Evolutionary conservation across 2,888 invertebrate genomes (phyloP).

Genomic region (Micoletzkya japonica): DNA sequence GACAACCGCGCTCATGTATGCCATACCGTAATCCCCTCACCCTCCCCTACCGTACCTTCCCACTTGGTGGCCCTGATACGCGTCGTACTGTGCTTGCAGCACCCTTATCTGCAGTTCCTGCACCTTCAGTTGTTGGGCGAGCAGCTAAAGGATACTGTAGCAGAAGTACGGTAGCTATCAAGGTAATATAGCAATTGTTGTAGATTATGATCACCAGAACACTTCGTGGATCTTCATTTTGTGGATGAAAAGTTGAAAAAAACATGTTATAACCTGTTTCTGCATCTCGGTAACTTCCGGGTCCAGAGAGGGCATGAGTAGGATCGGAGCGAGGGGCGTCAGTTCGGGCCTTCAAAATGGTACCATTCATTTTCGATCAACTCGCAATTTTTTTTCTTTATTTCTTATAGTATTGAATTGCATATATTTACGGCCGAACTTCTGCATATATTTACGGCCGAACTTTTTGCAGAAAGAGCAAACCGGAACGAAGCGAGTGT

Average conservation of each 20-base stretch:
- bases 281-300: constrained; percentile 43
- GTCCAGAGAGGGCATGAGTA: constrained; percentile 42
- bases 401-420: no score
- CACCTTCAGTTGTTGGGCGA: constrained; percentile 38
- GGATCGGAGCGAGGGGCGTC: constrained; percentile 38
- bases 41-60: not conserved
- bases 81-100: constrained; percentile 34
- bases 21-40: not conserved
- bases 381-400: no score
- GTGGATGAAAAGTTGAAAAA: not conserved
- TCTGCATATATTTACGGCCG: no score
- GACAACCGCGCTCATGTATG: no score
- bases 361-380: no score
- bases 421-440: no score
- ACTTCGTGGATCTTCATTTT: not conserved
- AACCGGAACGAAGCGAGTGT: no score
- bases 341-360: constrained; percentile 22
- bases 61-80: no score
- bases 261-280: constrained; percentile 37
- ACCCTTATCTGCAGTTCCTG: constrained; percentile 44
- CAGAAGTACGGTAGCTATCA: not conserved
- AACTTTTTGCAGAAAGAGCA: no score
- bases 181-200: not conserved
- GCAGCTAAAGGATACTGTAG: constrained; percentile 33
- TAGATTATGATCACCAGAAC: not conserved